Evolutionary conservation across 2,113 vertebrate genomes (phyloP).

Genomic region (Tylochromis polylepis): DNA sequence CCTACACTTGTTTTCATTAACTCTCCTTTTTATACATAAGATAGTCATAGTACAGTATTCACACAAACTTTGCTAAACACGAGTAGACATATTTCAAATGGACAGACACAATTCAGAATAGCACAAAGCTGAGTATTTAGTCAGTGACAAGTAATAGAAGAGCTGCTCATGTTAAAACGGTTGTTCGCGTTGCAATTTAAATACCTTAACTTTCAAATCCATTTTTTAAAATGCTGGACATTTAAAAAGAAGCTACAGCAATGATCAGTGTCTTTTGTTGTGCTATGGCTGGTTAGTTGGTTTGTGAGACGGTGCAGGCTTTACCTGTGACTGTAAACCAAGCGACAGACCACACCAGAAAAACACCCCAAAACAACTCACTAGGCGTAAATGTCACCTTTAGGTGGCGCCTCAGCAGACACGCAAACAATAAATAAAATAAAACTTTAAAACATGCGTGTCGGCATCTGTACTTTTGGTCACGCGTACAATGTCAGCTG

Average conservation of each 20-base stretch:
- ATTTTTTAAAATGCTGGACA: slow-evolving; percentile 41
- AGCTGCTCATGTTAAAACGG: slow-evolving; percentile 70
- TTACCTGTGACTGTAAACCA: slow-evolving; percentile 44
- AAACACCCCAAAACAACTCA: neutral
- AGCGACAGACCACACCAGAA: slow-evolving; percentile 36
- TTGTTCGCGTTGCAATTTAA: slow-evolving; percentile 52
- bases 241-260: slow-evolving; percentile 59
- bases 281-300: slow-evolving; percentile 49
- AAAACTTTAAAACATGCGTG: slow-evolving; percentile 49
- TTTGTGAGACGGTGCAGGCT: slow-evolving; percentile 28
- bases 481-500: slow-evolving; percentile 62
- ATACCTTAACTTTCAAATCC: slow-evolving; percentile 40
- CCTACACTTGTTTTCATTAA: slow-evolving; percentile 78
- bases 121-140: slow-evolving; percentile 83
- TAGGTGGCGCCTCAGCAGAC: slow-evolving; percentile 46
- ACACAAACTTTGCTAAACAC: slow-evolving; percentile 88
- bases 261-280: slow-evolving; percentile 57
- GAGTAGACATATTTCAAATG: slow-evolving; percentile 83
- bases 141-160: slow-evolving; percentile 75
- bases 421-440: slow-evolving; percentile 68
- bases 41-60: slow-evolving; percentile 83
- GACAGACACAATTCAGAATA: slow-evolving; percentile 81
- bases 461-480: slow-evolving; percentile 63
- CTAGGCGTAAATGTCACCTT: slow-evolving; percentile 33
- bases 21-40: slow-evolving; percentile 82